phyloP scores from a whole-genome alignment of 2,113 vertebrate species.

The Pedionomus torquatus region DNA sequence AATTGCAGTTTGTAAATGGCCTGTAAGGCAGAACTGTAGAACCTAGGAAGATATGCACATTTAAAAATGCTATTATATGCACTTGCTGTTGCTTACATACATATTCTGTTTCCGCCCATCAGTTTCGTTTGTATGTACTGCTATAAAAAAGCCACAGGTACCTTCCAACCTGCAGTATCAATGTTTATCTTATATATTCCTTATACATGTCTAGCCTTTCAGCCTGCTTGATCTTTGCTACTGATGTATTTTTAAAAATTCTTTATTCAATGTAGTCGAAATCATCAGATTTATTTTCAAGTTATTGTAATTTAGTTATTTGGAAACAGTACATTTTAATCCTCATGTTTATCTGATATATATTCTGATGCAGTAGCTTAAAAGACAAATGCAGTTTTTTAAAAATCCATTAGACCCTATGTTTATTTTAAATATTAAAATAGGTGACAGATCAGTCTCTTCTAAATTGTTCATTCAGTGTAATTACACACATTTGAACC shows the following conservation, averaged over 20 bases:
- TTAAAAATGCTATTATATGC: neutral
- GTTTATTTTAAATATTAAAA: slow-evolving; percentile 44
- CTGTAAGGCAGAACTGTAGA: neutral
- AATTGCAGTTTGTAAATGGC: neutral
- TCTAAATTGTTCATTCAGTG: neutral
- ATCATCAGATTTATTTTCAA: neutral
- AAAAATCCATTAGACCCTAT: neutral
- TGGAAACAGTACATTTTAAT: neutral
- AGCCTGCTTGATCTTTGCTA: neutral
- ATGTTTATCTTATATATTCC: neutral
- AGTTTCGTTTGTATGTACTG: neutral
- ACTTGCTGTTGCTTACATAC: neutral
- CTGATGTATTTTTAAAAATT: neutral
- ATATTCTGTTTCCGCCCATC: neutral
- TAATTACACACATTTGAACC: slow-evolving; percentile 12
- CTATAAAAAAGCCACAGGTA: neutral
- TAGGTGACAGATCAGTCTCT: neutral
- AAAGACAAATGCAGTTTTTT: slow-evolving; percentile 21
- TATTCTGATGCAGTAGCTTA: neutral
- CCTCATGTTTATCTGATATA: neutral
- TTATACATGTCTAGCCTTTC: neutral
- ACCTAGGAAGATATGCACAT: neutral
- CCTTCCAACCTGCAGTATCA: neutral
- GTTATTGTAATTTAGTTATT: neutral
- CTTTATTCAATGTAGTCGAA: neutral